Base-by-base conservation (phyloP, 2,113 vertebrate genomes). In the Triplophysa rosa region DNA sequence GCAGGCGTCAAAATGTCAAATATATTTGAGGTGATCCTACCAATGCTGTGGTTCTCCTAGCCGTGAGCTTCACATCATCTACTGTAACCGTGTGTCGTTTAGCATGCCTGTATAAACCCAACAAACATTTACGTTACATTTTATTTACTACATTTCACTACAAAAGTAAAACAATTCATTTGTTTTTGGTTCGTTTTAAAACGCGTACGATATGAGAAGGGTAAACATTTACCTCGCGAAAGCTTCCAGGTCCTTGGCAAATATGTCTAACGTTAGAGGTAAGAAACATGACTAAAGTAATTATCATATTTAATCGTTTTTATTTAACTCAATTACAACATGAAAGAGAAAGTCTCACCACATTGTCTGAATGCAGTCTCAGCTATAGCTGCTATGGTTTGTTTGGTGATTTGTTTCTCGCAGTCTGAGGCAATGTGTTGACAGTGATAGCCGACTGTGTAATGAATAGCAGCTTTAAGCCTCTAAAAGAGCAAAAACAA, bases 221-320 rank as follows among this genome's bases (percentile, higher is more conserved):
- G 2, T 75, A 6, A 45, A n/a, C 49, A 3, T 89, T 83, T 89
- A 98, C 97, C 95, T 95, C 54, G 98, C 93, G 91, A 99, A 99
- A 79, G 96, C 92, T 84, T 98, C 97, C 47, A 98, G 90, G 88
- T 99, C 98, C 87, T 89, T 96, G 5, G 96, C 96, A 92, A 99
- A 98, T 80, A 78, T 88, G 85, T 98, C 98, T 99, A 37, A 37
- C 1, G 33, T 37, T 37, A 90, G 37, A 85, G 74, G 19, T 8
- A 70, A 87, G 59, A 90, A 63, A 86, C 17, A 78, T 40, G 0
- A 23, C 13, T n/a, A 2, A 3, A 4, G 37, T 42, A 65, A 49
- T 33, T n/a, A 14, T 45, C 13, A 52, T 29, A n/a, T 63, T 75
- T 4, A 63, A 2, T 52, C 49, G 4, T 6, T 16, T 17, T 14